Percentiles rank a stretch among this genome's conserved stretches.
Evolutionary conservation across 2,888 invertebrate genomes (phyloP).

Genomic region (Galeopsomyia nigrocyanea): DNA sequence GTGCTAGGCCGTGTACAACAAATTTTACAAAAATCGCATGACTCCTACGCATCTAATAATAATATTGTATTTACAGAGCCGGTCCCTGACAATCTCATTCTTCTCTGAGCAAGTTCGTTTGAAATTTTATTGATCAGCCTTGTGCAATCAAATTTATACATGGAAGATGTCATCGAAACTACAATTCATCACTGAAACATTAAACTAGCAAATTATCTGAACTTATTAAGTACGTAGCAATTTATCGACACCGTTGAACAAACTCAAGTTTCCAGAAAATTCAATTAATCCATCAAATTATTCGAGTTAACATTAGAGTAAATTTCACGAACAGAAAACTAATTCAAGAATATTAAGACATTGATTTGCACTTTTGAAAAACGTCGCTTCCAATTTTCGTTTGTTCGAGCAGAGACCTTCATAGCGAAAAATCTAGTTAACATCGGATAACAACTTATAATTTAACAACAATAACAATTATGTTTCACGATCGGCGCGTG

Average conservation of each 20-base stretch:
- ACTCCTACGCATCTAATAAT: constrained; percentile 37
- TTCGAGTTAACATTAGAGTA: no score
- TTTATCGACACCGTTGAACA: no score
- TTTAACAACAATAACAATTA: constrained; percentile 62
- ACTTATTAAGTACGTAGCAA: not conserved
- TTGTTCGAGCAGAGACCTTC: constrained; percentile 50
- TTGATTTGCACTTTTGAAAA: constrained; percentile 12
- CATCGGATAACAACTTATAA: constrained; percentile 62
- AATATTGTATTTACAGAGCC: constrained; percentile 44
- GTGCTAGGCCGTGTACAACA: constrained; percentile 42
- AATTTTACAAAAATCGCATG: constrained; percentile 44
- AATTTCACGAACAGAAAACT: not conserved
- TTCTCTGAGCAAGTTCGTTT: not conserved
- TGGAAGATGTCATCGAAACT: not conserved
- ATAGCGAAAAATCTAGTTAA: constrained; percentile 58
- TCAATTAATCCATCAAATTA: no score
- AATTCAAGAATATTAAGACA: not conserved
- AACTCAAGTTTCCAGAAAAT: no score
- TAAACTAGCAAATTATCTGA: constrained; percentile 1
- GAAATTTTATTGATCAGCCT: constrained; percentile 22
- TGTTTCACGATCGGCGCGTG: constrained; percentile 43
- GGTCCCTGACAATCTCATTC: constrained; percentile 27
- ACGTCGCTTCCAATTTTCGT: constrained; percentile 4
- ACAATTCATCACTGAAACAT: not conserved
- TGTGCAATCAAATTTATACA: constrained; percentile 1